phyloP scores from a whole-genome alignment of 2,888 invertebrate species.

The Phrixothrix hirtus region DNA sequence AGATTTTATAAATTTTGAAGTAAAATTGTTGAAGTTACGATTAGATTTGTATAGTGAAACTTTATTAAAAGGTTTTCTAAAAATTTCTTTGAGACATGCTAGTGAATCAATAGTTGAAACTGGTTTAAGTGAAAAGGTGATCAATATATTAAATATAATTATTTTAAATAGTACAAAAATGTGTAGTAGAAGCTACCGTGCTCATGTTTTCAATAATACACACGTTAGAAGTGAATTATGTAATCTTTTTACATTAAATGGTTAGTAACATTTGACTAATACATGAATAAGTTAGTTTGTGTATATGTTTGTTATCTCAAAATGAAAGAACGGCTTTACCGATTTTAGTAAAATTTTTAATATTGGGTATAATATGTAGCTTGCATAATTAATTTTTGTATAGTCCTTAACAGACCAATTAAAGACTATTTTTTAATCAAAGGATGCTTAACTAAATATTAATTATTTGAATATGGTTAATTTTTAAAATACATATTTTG shows the following conservation, averaged over 20 bases:
- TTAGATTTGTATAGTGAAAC: slow-evolving; percentile 29
- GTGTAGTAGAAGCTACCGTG: slow-evolving; percentile 16
- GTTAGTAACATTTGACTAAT: no score
- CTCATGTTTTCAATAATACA: slow-evolving; percentile 13
- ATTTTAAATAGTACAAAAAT: slow-evolving; percentile 18
- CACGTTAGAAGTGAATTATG: slow-evolving; percentile 14
- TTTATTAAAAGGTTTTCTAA: slow-evolving; percentile 30
- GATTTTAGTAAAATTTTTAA: no score
- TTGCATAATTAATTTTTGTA: no score
- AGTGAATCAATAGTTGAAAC: slow-evolving; percentile 23
- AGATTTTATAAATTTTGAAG: slow-evolving; percentile 54
- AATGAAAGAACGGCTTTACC: no score
- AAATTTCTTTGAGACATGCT: slow-evolving; percentile 32
- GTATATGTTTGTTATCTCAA: no score
- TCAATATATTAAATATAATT: slow-evolving; percentile 4
- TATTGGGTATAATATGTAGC: no score
- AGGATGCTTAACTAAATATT: no score
- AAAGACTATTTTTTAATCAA: no score
- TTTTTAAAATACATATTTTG: no score
- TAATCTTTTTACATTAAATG: slow-evolving; percentile 11
- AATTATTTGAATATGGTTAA: no score
- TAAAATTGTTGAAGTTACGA: slow-evolving; percentile 25
- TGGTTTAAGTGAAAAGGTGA: slow-evolving; percentile 13
- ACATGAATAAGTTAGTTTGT: no score
- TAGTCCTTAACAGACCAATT: no score